Percentiles rank a stretch among this genome's conserved stretches.
Evolutionary conservation across 2,888 invertebrate species (phyloP).

Genomic region (Pammene fasciana): DNA sequence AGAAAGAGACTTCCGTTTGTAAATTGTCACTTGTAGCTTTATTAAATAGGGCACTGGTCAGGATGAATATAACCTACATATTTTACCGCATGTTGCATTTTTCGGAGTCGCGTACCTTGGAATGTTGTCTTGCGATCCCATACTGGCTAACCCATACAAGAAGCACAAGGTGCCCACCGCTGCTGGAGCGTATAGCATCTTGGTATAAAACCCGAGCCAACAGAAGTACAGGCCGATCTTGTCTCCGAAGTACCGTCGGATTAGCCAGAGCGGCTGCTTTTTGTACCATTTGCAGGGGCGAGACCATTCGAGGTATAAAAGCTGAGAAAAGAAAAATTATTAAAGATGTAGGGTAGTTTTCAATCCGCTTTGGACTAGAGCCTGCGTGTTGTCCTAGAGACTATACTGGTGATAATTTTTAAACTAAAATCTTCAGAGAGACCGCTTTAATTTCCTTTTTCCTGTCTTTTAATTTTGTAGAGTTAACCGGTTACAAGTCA

Average conservation of each 20-base stretch:
- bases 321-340: conserved; percentile 72
- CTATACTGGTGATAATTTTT: too few relatives aligned
- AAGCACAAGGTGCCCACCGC: conserved; percentile 94
- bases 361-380: too few relatives aligned
- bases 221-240: conserved; percentile 96
- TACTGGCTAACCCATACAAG: conserved; percentile 91
- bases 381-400: too few relatives aligned
- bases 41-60: too few relatives aligned
- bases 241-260: conserved; percentile 95
- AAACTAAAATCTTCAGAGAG: too few relatives aligned
- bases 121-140: conserved; percentile 92
- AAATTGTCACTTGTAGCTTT: too few relatives aligned
- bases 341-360: neutral
- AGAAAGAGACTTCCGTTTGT: too few relatives aligned
- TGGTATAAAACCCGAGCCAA: conserved; percentile 96
- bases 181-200: conserved; percentile 93
- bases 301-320: conserved; percentile 97
- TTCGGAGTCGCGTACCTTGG: conserved; percentile 81
- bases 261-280: conserved; percentile 94
- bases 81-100: too few relatives aligned
- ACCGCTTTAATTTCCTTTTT: too few relatives aligned
- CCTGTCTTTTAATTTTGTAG: too few relatives aligned
- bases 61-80: too few relatives aligned
- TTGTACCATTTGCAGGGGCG: conserved; percentile 95
- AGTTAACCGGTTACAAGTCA: too few relatives aligned